Conservation (phyloP, 2,888 invertebrate species). For the Eilema caniola region DNA sequence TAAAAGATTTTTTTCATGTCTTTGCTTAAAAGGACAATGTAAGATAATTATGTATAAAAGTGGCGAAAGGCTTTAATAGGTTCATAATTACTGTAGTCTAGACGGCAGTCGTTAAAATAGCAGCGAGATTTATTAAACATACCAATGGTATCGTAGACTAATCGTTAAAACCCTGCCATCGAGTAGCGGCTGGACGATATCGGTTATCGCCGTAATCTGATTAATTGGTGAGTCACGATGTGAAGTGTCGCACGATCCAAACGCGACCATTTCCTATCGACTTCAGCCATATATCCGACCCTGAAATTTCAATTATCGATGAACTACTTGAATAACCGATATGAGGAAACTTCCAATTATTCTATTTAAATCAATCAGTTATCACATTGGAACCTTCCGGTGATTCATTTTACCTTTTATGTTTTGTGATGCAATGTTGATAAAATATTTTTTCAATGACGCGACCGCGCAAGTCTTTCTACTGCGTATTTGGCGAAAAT, state of each 20-base stretch:
- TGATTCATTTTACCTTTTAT: slow-evolving; percentile 44
- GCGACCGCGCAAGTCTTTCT: not conserved
- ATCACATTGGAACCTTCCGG: slow-evolving; percentile 35
- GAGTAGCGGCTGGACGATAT: slow-evolving; percentile 64
- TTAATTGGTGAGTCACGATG: slow-evolving; percentile 76
- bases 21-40: not conserved
- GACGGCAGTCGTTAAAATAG: slow-evolving; percentile 32
- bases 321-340: slow-evolving; percentile 45
- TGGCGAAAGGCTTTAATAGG: slow-evolving; percentile 27
- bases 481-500: not conserved
- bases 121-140: slow-evolving; percentile 41
- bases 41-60: not conserved
- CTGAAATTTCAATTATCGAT: slow-evolving; percentile 57
- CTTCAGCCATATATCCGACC: slow-evolving; percentile 53
- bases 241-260: slow-evolving; percentile 56
- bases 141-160: slow-evolving; percentile 46
- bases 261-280: slow-evolving; percentile 59
- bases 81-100: slow-evolving; percentile 32
- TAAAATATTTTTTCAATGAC: slow-evolving; percentile 42
- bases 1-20: too few relatives aligned
- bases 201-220: slow-evolving; percentile 76
- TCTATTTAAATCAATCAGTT: slow-evolving; percentile 37
- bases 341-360: slow-evolving; percentile 21
- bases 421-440: slow-evolving; percentile 43
- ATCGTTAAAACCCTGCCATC: slow-evolving; percentile 52